Percentiles rank a stretch among this genome's conserved stretches.
Conservation (phyloP, 2,888 invertebrate species). For the Glaucopsyche alexis region DNA sequence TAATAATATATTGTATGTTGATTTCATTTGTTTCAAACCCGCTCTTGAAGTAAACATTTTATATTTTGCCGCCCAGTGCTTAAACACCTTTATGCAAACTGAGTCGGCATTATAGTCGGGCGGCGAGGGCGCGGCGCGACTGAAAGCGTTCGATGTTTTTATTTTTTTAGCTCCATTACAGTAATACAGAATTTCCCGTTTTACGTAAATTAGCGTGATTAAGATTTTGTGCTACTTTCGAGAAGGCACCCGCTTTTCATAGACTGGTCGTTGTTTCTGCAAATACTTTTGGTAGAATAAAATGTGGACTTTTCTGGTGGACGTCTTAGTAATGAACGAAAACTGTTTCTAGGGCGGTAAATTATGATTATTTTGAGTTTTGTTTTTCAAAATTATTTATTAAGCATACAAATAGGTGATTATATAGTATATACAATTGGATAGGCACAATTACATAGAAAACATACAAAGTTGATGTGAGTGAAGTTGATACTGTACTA, state of each 20-base stretch:
- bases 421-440: no score
- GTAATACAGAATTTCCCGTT: slow-evolving; percentile 7
- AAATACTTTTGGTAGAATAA: neutral
- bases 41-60: no score
- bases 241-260: neutral
- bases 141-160: neutral
- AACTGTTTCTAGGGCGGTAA: neutral
- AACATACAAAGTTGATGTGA: no score
- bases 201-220: neutral
- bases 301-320: neutral
- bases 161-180: neutral
- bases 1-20: no score
- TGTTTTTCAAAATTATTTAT: no score
- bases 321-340: neutral
- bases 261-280: neutral
- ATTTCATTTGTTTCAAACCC: no score
- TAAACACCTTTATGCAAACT: neutral
- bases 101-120: neutral
- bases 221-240: slow-evolving; percentile 7
- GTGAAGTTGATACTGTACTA: no score
- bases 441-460: no score
- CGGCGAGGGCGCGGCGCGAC: neutral
- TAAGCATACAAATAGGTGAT: no score
- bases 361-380: neutral
- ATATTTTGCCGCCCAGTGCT: neutral